Evolutionary conservation across 1,140 invertebrate species (phyloP), one percentile per base, ranked within the genome.

Genomic region (Neuroterus valhalla): DNA sequence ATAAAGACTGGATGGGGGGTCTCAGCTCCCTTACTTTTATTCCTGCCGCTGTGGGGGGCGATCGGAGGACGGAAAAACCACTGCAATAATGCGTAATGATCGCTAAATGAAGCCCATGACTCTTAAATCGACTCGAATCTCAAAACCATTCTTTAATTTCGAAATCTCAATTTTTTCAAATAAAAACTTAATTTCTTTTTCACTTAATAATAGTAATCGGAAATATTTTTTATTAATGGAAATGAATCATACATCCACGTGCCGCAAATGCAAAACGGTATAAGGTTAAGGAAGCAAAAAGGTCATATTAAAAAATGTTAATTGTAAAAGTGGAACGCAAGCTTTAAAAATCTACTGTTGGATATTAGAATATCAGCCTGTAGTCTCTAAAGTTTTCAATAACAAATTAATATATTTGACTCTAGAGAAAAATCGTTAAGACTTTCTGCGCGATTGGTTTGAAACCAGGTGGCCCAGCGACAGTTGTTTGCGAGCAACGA

Each of bases 1-100:
- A 89, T 88, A 89, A 89, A 89, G 74, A 80, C 88, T 68, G 85
- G 82, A 85, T 89, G 86, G 88, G 88, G 87, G 87, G 86, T 87
- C 88, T 52, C 69, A 69, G 78, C 80, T 81, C 81, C 83, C 76
- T 84, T 83, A 80, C 84, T 83, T 62, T 85, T 77, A 80, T 81
- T 81, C 80, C 75, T 73, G 67, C 80, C 77, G 76, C 84, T 78
- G 84, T 82, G 78, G 80, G 85, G 83, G 82, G 82, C 76, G 82
- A 83, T 81, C 78, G 81, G 75, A 80, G 81, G 82, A 84, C 82
- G 82, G 84, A 85, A 87, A 88, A 85, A 87, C 81, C 86, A 84
- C 85, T 88, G 82, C 83, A 21, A 62, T 83, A 87, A 86, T 81
- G 82, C 81, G 82, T 87, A 88, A 89, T 88, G 85, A 88, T 87